Base-by-base conservation (phyloP, 2,797 vertebrate genomes). In the Sebastes trivittatus region DNA sequence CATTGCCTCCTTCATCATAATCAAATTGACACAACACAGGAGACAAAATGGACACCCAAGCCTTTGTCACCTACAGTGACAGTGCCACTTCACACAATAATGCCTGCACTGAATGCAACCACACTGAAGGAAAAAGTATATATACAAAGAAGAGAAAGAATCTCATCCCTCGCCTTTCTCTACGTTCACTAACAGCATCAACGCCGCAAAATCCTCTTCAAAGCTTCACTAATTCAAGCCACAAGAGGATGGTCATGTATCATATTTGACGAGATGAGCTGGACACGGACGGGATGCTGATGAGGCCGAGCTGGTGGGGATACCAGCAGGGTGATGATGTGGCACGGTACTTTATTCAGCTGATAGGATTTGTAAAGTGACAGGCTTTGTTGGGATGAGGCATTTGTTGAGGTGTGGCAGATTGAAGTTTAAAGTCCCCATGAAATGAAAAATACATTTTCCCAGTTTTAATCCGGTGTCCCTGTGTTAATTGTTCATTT, bases 1-100 rank as follows among this genome's bases (percentile, higher is more conserved):
- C 52, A 13, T 66, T 72, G 64, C 74, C 80, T 82, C 84, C 34
- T 88, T 68, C 74, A 79, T 89, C 86, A 90, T 82, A 72, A 88
- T 84, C 83, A 81, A 83, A 82, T 72, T 78, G 83, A 88, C 75
- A 85, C 52, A 79, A 55, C 76, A 56, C 52, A 27, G 36, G 22
- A 23, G 46, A 79, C 69, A 76, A 79, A 84, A 80, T 3, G 18
- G 36, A 79, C 72, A 82, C 60, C n/a, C 30, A 56, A 30, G 76
- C 62, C 16, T 78, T 59, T 82, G 29, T 65, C 72, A 32, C 27
- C 82, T 42, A 49, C n/a, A 30, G 70, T 9, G 30, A 56, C n/a
- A 34, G 38, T 11, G 7, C 11, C n/a, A 56, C 38, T 69, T 56
- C 29, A 16, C 38, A 22, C 38, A 22, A 63, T 63, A 64, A 2